Conservation (phyloP, 2,888 invertebrate genomes). For the Brenthis ino region DNA sequence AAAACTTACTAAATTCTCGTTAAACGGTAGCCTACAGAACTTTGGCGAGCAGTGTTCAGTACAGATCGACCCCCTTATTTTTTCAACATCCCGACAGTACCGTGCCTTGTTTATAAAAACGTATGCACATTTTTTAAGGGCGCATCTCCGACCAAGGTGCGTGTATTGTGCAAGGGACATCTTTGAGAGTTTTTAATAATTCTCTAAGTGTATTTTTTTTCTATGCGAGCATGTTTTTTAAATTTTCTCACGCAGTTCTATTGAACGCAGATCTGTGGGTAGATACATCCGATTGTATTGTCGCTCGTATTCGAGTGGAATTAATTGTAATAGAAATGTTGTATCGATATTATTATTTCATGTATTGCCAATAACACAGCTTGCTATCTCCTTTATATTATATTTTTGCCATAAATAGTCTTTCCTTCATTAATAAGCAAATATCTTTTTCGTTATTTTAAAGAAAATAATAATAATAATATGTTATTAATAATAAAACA, state of each 20-base stretch:
- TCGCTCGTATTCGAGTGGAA: slow-evolving; percentile 63
- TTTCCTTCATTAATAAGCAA: neutral
- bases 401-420: neutral
- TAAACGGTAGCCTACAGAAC: neutral
- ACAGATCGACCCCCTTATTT: slow-evolving; percentile 56
- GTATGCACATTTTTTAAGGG: slow-evolving; percentile 80
- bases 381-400: neutral
- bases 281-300: slow-evolving; percentile 76
- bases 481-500: no score
- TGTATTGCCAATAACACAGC: slow-evolving; percentile 22
- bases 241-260: slow-evolving; percentile 78
- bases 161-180: slow-evolving; percentile 73
- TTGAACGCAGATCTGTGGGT: slow-evolving; percentile 78
- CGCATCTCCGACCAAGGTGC: slow-evolving; percentile 75
- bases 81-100: slow-evolving; percentile 59
- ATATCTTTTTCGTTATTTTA: neutral
- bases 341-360: slow-evolving; percentile 30
- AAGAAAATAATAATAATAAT: no score
- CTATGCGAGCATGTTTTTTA: slow-evolving; percentile 78
- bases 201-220: slow-evolving; percentile 71
- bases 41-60: slow-evolving; percentile 52
- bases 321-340: slow-evolving; percentile 48
- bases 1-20: neutral
- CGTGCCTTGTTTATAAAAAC: slow-evolving; percentile 75
- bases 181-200: slow-evolving; percentile 74